Conservation (phyloP, 1,140 invertebrate species). For the Drosophila repleta region DNA sequence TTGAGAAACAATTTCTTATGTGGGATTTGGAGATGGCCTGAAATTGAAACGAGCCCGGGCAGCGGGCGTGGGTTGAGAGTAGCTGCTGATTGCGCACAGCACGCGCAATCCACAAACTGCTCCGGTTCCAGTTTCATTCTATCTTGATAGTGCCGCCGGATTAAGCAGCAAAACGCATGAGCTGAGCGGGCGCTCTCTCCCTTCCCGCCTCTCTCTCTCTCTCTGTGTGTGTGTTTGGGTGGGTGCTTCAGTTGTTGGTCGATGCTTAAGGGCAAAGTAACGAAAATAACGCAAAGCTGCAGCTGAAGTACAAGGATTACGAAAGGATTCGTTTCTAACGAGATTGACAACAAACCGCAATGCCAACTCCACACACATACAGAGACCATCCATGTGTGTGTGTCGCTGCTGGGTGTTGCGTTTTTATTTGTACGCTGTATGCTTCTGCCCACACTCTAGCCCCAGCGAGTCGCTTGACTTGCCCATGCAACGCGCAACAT, state of each 20-base stretch:
- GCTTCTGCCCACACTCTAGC: slow-evolving; percentile 12
- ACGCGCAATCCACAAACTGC: slow-evolving; percentile 19
- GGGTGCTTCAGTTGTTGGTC: slow-evolving; percentile 36
- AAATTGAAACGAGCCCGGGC: slow-evolving; percentile 64
- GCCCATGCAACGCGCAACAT: neutral
- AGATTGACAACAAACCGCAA: slow-evolving; percentile 81
- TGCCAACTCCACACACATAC: slow-evolving; percentile 38
- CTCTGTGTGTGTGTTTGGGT: neutral
- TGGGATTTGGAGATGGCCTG: slow-evolving; percentile 65
- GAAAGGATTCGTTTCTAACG: slow-evolving; percentile 82
- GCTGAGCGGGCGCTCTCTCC: too few relatives aligned
- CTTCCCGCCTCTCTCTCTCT: neutral
- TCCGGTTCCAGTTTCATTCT: slow-evolving; percentile 36
- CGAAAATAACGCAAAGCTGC: slow-evolving; percentile 70
- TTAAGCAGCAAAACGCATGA: slow-evolving; percentile 71
- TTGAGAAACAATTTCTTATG: slow-evolving; percentile 76
- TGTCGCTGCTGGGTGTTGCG: slow-evolving; percentile 51
- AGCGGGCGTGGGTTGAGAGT: neutral
- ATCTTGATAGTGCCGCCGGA: slow-evolving; percentile 78
- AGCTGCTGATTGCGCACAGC: slow-evolving; percentile 51
- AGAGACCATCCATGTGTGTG: slow-evolving; percentile 5
- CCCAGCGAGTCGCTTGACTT: slow-evolving; percentile 2
- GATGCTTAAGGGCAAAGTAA: slow-evolving; percentile 57
- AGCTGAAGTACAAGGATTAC: slow-evolving; percentile 79
- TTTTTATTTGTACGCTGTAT: slow-evolving; percentile 50